Base-by-base conservation (phyloP, 1,140 invertebrate genomes). In the Trichogramma pretiosum region DNA sequence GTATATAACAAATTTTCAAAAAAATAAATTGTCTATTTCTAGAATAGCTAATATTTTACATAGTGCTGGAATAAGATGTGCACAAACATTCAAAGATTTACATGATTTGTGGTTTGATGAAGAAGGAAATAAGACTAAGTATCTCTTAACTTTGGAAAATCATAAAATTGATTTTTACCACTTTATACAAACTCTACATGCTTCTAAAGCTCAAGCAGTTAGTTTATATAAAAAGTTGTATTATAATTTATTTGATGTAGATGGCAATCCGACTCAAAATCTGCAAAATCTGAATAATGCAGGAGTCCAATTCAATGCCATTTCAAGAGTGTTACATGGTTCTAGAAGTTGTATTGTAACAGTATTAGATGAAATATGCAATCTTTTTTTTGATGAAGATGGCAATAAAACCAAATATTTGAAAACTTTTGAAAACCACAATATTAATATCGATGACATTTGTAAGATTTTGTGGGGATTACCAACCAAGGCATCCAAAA, bases 321-420 rank as follows among this genome's bases (percentile, higher is more conserved):
- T 52, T n/a, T 38, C 37, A 5, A 19, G 26, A 14, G 41, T 51
- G 18, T 17, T 60, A 17, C 17, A 34, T 41, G 38, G 53, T 44
- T 14, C 51, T 21, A 48, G 54, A 35, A 2, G 33, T 14, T 53
- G 52, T 18, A 45, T 52, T 36, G 11, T 33, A 16, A 34, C 44
- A 30, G 48, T 46, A 17, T 58, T 58, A 35, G 43, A 56, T 50
- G 46, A 57, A 13, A 49, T 57, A 37, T 51, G 57, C 42, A 44
- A 57, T 46, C 30, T 60, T 41, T 62, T 45, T 49, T 60, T 62
- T 48, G 50, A 57, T 47, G 26, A 47, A 43, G 17, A 56, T n/a
- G 54, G 51, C 28, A 53, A 56, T 41, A 48, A 49, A 55, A 60
- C 53, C 13, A 33, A 54, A 23, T 45, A 55, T 43, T 45, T 60